Percentiles rank a stretch among this genome's conserved stretches.
Evolutionary conservation across 2,888 invertebrate genomes (phyloP).

Genomic region (Rhagonycha fulva): DNA sequence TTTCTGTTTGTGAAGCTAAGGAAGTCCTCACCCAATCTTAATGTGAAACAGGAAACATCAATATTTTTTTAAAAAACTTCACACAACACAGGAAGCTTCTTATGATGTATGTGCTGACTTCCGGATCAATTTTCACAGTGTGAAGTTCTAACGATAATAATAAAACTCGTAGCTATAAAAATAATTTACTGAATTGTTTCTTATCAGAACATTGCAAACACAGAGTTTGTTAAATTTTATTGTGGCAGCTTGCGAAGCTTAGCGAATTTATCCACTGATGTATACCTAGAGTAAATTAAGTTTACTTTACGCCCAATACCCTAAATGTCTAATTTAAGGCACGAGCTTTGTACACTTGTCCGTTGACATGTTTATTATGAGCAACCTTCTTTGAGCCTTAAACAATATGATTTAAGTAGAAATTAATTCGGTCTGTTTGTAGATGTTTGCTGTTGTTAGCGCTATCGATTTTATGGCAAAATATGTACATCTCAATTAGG

Average conservation of each 20-base stretch:
- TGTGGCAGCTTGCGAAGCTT: background rate
- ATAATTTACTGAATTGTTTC: background rate
- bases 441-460: background rate
- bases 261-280: background rate
- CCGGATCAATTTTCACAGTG: background rate
- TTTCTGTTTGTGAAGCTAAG: background rate
- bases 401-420: background rate
- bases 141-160: background rate
- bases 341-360: background rate
- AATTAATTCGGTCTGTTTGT: background rate
- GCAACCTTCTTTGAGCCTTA: background rate
- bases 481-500: background rate
- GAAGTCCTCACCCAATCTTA: background rate
- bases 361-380: background rate
- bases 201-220: background rate
- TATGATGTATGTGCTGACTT: background rate
- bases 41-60: background rate
- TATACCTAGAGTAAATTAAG: background rate
- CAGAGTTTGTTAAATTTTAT: background rate
- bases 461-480: background rate
- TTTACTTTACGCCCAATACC: background rate
- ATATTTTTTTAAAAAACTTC: background rate
- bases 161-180: background rate
- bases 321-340: background rate
- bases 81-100: background rate